phyloP scores from a whole-genome alignment of 2,888 invertebrate genomes.

The Drosophila buzzatii region DNA sequence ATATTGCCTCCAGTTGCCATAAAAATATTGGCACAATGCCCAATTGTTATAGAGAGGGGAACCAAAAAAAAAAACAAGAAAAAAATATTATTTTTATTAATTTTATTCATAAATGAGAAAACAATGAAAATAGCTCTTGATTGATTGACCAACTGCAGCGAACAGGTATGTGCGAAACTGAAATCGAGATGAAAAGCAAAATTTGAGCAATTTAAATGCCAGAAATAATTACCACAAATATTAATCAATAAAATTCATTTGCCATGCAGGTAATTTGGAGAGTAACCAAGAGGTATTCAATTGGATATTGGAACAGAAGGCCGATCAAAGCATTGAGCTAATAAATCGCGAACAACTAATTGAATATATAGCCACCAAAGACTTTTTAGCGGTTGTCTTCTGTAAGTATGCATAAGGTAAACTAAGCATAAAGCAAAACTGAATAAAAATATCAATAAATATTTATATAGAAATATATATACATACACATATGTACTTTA shows the following conservation, averaged over 20 bases:
- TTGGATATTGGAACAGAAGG: constrained; percentile 96
- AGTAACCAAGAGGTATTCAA: constrained; percentile 94
- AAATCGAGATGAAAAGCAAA: constrained; percentile 2
- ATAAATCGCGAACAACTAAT: constrained; percentile 93
- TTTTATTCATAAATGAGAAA: constrained; percentile 19
- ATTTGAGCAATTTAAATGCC: not conserved
- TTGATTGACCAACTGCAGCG: constrained; percentile 83
- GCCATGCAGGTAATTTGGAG: constrained; percentile 88
- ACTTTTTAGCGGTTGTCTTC: constrained; percentile 96
- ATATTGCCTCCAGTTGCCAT: constrained; percentile 17
- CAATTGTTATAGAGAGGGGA: constrained; percentile 9
- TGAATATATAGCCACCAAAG: constrained; percentile 94
- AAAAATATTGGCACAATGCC: constrained; percentile 22
- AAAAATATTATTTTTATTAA: constrained; percentile 2
- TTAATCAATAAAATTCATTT: constrained; percentile 22
- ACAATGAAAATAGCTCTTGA: constrained; percentile 49
- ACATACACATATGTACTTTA: constrained; percentile 14
- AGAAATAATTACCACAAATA: not conserved
- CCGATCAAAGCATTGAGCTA: constrained; percentile 96
- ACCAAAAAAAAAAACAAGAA: not conserved
- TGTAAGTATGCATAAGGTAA: constrained; percentile 89
- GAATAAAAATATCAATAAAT: constrained; percentile 12
- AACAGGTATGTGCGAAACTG: constrained; percentile 77
- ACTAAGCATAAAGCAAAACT: constrained; percentile 36
- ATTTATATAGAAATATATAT: constrained; percentile 2